A percentile compares a stretch with the other conserved stretches of the same genome.
Conservation (phyloP, 2,888 invertebrate species). For the Terebella lapidaria region DNA sequence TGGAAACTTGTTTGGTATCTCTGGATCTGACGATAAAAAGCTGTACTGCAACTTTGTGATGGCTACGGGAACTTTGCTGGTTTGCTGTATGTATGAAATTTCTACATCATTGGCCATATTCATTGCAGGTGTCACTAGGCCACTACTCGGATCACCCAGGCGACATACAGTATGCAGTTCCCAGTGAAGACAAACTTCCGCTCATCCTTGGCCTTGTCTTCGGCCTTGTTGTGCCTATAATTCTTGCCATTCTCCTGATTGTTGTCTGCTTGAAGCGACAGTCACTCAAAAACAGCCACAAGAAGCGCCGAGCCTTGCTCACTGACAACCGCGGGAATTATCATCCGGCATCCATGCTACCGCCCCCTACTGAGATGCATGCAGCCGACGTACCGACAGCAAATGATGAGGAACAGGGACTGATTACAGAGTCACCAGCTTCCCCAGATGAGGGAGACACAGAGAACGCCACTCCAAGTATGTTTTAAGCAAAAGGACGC, state of each 20-base stretch:
- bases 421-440: neutral
- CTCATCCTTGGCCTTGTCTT: conserved; percentile 42
- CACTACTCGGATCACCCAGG: conserved; percentile 32
- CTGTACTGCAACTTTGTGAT: too few species aligned
- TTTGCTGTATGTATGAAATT: too few species aligned
- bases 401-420: neutral
- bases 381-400: neutral
- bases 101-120: too few species aligned
- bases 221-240: conserved; percentile 41
- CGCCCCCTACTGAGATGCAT: neutral
- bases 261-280: conserved; percentile 38
- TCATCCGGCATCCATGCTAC: neutral
- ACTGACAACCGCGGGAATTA: neutral
- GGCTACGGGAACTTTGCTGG: too few species aligned
- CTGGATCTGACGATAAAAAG: too few species aligned
- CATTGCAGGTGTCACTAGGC: conserved; percentile 36
- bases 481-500: too few species aligned
- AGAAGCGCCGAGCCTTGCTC: neutral
- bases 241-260: conserved; percentile 39
- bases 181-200: conserved; percentile 29
- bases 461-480: too few species aligned
- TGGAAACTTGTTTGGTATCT: too few species aligned
- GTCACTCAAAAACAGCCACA: neutral
- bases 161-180: conserved; percentile 30
- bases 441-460: neutral